These are phyloP conservation scores for Gonioctena quinquepunctata DNA, from an alignment of 1,140 invertebrate genomes.

Conservation along the genomic window DNA sequence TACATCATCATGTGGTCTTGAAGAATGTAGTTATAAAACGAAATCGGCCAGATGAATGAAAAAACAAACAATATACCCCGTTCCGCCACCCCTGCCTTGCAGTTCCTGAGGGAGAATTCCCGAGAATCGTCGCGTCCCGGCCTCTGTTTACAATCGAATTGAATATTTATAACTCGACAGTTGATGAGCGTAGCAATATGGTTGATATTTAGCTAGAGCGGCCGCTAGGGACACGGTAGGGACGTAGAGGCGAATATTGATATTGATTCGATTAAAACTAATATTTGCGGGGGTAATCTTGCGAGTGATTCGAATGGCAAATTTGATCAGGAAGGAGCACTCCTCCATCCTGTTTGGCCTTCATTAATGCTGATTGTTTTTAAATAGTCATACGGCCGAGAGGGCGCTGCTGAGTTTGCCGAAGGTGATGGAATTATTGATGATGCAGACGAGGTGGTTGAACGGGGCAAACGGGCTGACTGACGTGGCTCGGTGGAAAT, in stretches of 20 bases:
- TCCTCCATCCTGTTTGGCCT: neutral
- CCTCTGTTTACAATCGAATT: conserved; percentile 54
- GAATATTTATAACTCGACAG: conserved; percentile 56
- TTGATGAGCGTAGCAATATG: conserved; percentile 56
- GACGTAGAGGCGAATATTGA: conserved; percentile 28
- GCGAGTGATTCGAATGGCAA: conserved; percentile 53
- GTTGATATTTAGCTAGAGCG: conserved; percentile 26
- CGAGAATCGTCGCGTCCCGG: conserved; percentile 25
- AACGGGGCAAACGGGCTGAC: no score
- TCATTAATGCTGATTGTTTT: conserved; percentile 18
- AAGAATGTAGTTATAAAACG: no score
- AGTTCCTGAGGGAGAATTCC: conserved; percentile 23
- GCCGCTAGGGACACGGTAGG: conserved; percentile 32
- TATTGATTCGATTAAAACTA: conserved; percentile 56
- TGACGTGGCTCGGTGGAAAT: no score
- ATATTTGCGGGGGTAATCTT: conserved; percentile 55
- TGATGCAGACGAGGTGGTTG: neutral
- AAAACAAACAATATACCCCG: neutral
- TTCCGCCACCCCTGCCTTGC: conserved; percentile 13
- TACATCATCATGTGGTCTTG: no score
- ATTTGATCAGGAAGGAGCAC: conserved; percentile 32
- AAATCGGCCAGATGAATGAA: no score
- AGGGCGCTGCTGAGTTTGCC: neutral
- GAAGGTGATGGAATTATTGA: neutral
- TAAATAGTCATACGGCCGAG: conserved; percentile 5